Percentiles rank a stretch among this genome's conserved stretches.
These are phyloP conservation scores for Calephelis nemesis DNA, from an alignment of 1,140 invertebrate genomes.

Conservation along the genomic window DNA sequence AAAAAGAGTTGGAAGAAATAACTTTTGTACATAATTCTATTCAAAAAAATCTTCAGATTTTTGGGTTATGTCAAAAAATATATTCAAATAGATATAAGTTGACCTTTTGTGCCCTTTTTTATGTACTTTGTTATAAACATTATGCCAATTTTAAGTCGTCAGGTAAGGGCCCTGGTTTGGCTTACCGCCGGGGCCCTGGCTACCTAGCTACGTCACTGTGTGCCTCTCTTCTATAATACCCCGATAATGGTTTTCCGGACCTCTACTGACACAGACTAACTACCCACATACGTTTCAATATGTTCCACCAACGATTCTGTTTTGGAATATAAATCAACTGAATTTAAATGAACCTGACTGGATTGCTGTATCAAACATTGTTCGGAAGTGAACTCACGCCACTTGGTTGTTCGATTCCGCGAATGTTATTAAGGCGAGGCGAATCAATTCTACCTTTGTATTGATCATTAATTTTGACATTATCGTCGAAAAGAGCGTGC, in stretches of 20 bases:
- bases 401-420: slow-evolving; percentile 41
- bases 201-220: no score
- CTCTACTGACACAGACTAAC: slow-evolving; percentile 52
- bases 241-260: slow-evolving; percentile 44
- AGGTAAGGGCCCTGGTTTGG: no score
- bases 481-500: slow-evolving; percentile 29
- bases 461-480: slow-evolving; percentile 40
- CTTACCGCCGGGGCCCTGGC: no score
- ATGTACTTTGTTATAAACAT: no score
- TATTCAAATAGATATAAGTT: no score
- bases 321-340: slow-evolving; percentile 50
- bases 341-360: slow-evolving; percentile 36
- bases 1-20: no score
- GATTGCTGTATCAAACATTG: slow-evolving; percentile 32
- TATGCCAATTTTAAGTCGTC: no score
- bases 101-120: no score
- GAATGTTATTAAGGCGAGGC: slow-evolving; percentile 35
- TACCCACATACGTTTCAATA: slow-evolving; percentile 48
- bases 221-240: slow-evolving; percentile 46
- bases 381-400: slow-evolving; percentile 31
- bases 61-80: no score
- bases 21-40: no score
- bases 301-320: slow-evolving; percentile 43
- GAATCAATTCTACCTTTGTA: slow-evolving; percentile 42
- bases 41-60: no score